Percentiles rank a stretch among this genome's conserved stretches.
These are phyloP conservation scores for Syngnathus scovelli DNA, from an alignment of 2,113 vertebrate genomes.

Conservation along the genomic window DNA sequence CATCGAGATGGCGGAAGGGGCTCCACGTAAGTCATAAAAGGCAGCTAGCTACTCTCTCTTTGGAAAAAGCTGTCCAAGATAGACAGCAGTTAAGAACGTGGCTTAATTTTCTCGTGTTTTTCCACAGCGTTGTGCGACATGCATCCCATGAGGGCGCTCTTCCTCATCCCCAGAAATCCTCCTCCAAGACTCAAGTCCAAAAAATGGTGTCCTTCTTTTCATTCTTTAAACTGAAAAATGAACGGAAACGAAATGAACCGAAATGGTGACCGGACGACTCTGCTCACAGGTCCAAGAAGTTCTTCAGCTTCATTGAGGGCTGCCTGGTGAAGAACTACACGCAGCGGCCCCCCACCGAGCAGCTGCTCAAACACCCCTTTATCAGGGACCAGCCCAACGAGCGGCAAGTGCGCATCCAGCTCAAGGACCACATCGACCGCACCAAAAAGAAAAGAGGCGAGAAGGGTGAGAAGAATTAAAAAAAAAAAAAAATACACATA, in stretches of 20 bases:
- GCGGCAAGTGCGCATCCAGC: slow-evolving; percentile 97
- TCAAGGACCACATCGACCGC: slow-evolving; percentile 98
- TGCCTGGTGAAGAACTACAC: slow-evolving; percentile 99
- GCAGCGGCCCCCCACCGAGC: slow-evolving; percentile 91
- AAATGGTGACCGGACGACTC: neutral
- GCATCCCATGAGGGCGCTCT: slow-evolving; percentile 99
- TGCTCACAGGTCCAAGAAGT: slow-evolving; percentile 92
- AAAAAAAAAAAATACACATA: too few relatives aligned
- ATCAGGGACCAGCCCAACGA: slow-evolving; percentile 98
- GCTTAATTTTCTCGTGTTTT: neutral
- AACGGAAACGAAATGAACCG: too few relatives aligned
- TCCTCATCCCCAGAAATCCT: slow-evolving; percentile 98
- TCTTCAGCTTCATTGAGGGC: slow-evolving; percentile 97
- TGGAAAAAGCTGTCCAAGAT: neutral
- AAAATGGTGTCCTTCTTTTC: slow-evolving; percentile 81
- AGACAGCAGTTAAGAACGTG: neutral
- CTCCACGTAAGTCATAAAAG: slow-evolving; percentile 84
- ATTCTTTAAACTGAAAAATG: neutral
- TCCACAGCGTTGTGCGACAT: slow-evolving; percentile 92
- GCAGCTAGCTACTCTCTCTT: neutral
- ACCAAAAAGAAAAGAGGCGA: slow-evolving; percentile 98
- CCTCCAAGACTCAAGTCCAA: slow-evolving; percentile 98
- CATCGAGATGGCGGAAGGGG: slow-evolving; percentile 98
- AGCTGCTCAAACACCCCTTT: slow-evolving; percentile 94
- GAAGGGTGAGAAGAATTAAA: slow-evolving; percentile 77